Percentiles rank a stretch among this genome's conserved stretches.
Conservation (phyloP, 2,797 vertebrate species). For the Myotis pilosus region DNA sequence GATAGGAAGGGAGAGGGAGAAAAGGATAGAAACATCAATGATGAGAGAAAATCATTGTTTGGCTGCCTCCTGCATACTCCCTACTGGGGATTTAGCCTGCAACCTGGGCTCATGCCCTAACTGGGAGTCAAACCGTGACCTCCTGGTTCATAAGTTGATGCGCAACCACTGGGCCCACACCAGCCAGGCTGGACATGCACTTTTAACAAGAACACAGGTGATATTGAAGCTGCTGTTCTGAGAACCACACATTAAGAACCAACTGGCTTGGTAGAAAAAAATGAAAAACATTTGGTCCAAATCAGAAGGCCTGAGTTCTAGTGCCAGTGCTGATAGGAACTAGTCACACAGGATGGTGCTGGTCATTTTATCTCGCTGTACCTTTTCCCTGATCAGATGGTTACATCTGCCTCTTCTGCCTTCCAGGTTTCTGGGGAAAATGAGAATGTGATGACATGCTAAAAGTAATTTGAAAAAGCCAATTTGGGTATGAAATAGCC, state of each 20-base stretch:
- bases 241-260: background rate
- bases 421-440: constrained; percentile 23
- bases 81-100: background rate
- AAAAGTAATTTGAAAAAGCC: constrained; percentile 47
- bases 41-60: background rate
- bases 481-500: constrained; percentile 27
- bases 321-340: background rate
- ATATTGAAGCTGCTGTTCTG: background rate
- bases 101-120: background rate
- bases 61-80: background rate
- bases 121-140: background rate
- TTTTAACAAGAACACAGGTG: background rate
- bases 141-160: background rate
- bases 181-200: background rate
- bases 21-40: background rate
- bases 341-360: background rate
- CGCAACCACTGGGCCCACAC: background rate
- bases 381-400: background rate
- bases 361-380: background rate
- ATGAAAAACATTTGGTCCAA: background rate
- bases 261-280: background rate
- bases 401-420: background rate
- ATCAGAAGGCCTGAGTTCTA: background rate
- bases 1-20: background rate
- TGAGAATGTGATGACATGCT: constrained; percentile 8